These are phyloP conservation scores for Tenthredo mesomela DNA, from an alignment of 2,888 invertebrate genomes.

Conservation along the genomic window DNA sequence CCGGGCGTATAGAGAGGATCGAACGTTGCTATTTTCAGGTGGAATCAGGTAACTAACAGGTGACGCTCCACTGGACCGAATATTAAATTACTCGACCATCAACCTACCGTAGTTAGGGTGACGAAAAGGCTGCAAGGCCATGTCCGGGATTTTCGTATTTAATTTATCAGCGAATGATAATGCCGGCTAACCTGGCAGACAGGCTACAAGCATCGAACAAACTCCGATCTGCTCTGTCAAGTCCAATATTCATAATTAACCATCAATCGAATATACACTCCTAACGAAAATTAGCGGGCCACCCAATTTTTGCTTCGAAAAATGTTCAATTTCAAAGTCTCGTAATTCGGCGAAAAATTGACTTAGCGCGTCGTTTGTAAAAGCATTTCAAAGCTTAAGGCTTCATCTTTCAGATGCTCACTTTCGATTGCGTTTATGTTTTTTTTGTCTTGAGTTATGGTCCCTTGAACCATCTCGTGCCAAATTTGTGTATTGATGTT, in stretches of 20 bases:
- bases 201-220: conserved; percentile 2
- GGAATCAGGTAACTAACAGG: conserved; percentile 49
- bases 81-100: conserved; percentile 42
- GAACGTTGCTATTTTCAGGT: conserved; percentile 48
- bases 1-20: conserved; percentile 23
- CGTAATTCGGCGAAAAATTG: no score
- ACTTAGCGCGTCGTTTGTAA: no score
- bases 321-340: no score
- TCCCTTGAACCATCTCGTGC: no score
- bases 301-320: no score
- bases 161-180: conserved; percentile 24
- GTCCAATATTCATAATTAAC: neutral
- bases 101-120: neutral
- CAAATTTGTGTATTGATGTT: no score
- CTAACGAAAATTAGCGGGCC: no score
- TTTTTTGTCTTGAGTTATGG: no score
- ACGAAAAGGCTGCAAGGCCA: neutral
- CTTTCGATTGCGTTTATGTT: no score
- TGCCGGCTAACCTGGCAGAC: neutral
- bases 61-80: conserved; percentile 45
- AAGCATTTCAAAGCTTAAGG: no score
- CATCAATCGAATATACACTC: neutral
- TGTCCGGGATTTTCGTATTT: conserved; percentile 31
- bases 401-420: no score
- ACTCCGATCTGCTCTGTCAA: neutral